Base-by-base conservation (phyloP, 2,113 vertebrate genomes). In the Manacus vitellinus region DNA sequence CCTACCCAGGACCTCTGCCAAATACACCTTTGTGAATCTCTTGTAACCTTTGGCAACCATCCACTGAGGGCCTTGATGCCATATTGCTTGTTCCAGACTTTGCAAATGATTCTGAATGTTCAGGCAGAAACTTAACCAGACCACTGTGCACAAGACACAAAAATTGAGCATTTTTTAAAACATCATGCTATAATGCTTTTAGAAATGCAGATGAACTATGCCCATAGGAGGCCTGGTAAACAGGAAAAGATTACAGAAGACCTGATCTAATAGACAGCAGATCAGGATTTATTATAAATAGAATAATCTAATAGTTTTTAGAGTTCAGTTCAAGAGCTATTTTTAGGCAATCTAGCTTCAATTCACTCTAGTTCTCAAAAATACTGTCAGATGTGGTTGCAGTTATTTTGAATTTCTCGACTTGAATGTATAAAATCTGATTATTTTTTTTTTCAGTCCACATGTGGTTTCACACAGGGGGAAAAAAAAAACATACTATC, bases 261-360 rank as follows among this genome's bases (percentile, higher is more conserved):
- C 47, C n/a, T 92, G 65, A 96, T 90, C 47, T 88, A 96, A 92
- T 72, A 94, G 74, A 85, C 22, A 95, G 65, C 39, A 59, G 77
- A 92, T 83, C 81, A 88, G 63, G 73, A 93, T 88, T 89, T 90
- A 92, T 86, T 95, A 66, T 28, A 89, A 92, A 49, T 39, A n/a
- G 73, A 89, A 54, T 88, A 94, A 94, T 92, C 74, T 86, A 95
- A 90, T 52, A 79, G 24, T 49, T 67, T 70, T 44, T 47, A 84
- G 68, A 86, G 39, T 89, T 80, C 84, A 72, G 77, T 68, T 87
- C 39, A 92, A 89, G 68, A 58, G 33, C 21, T 95, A 87, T 77
- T 97, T 95, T 93, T 72, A 56, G 65, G 28, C 61, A 85, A 61
- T 68, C 19, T 59, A 77, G 25, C 44, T 81, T 93, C 14, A 61